These are phyloP conservation scores for Cerastis rubricosa DNA, from an alignment of 2,888 invertebrate species.

Conservation along the genomic window DNA sequence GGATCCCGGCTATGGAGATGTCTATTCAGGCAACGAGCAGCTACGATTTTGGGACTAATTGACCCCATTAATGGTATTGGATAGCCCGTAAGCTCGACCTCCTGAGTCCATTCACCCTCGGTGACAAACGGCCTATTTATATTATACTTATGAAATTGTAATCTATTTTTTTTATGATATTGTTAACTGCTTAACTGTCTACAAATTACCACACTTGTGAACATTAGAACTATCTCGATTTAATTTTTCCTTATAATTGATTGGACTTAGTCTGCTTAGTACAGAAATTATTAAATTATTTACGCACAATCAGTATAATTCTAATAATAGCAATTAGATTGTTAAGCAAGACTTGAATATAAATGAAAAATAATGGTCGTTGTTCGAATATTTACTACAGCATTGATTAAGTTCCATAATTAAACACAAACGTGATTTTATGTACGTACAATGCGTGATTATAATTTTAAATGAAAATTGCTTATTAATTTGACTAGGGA, in stretches of 20 bases:
- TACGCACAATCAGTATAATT: slow-evolving; percentile 2
- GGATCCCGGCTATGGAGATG: not conserved
- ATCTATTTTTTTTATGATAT: slow-evolving; percentile 16
- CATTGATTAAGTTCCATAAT: not conserved
- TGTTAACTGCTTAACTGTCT: slow-evolving; percentile 12
- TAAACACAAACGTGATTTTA: slow-evolving; percentile 14
- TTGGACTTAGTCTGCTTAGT: not conserved
- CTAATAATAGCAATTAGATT: not conserved
- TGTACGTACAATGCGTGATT: slow-evolving; percentile 17
- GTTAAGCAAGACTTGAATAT: slow-evolving; percentile 4
- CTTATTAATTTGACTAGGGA: slow-evolving; percentile 18
- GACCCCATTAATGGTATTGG: not conserved
- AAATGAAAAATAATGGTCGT: not conserved
- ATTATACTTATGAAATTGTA: not conserved
- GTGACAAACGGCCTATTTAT: not conserved
- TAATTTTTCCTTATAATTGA: not conserved
- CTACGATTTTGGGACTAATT: not conserved
- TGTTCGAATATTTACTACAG: slow-evolving; percentile 4
- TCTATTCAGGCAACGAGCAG: not conserved
- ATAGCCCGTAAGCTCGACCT: not conserved
- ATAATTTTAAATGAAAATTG: slow-evolving; percentile 13
- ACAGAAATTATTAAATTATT: slow-evolving; percentile 5
- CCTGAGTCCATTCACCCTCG: not conserved
- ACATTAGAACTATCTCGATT: slow-evolving; percentile 6
- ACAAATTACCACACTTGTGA: slow-evolving; percentile 15